Percentiles rank a stretch among this genome's conserved stretches.
Evolutionary conservation across 2,888 invertebrate genomes (phyloP).

Genomic region (Hololepta plana): DNA sequence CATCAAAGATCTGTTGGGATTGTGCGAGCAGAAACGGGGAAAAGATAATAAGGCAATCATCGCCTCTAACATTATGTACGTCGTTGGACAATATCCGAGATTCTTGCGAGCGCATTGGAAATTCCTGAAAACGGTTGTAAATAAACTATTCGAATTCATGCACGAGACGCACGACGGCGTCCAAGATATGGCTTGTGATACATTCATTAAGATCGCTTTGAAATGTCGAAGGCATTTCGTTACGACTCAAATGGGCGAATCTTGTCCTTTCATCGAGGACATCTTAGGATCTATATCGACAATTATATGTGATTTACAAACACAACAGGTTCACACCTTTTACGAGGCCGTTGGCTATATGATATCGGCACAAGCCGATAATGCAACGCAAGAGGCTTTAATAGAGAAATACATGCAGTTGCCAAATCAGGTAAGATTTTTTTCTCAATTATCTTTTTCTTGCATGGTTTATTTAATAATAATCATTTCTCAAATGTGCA

Average conservation of each 20-base stretch:
- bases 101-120: slow-evolving; percentile 99
- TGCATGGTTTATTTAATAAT: slow-evolving; percentile 4
- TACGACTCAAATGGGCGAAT: slow-evolving; percentile 87
- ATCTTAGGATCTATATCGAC: slow-evolving; percentile 89
- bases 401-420: slow-evolving; percentile 96
- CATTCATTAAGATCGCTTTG: slow-evolving; percentile 97
- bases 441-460: slow-evolving; percentile 2
- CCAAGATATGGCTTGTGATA: slow-evolving; percentile 99
- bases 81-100: slow-evolving; percentile 97
- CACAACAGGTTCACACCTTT: slow-evolving; percentile 97
- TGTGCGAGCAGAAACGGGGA: slow-evolving; percentile 95
- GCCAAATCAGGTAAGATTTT: slow-evolving; percentile 65
- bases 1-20: slow-evolving; percentile 89
- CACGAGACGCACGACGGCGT: slow-evolving; percentile 99
- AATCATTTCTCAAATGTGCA: slow-evolving; percentile 11
- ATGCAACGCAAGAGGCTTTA: slow-evolving; percentile 76
- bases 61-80: slow-evolving; percentile 99
- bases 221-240: slow-evolving; percentile 98
- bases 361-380: slow-evolving; percentile 92
- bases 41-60: slow-evolving; percentile 99
- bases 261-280: slow-evolving; percentile 96
- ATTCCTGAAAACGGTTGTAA: slow-evolving; percentile 98
- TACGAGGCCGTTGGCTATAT: slow-evolving; percentile 99
- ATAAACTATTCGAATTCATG: slow-evolving; percentile 99
- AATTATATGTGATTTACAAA: slow-evolving; percentile 97